phyloP scores from a whole-genome alignment of 1,140 invertebrate genomes.

The Tetramorium parvispinum region DNA sequence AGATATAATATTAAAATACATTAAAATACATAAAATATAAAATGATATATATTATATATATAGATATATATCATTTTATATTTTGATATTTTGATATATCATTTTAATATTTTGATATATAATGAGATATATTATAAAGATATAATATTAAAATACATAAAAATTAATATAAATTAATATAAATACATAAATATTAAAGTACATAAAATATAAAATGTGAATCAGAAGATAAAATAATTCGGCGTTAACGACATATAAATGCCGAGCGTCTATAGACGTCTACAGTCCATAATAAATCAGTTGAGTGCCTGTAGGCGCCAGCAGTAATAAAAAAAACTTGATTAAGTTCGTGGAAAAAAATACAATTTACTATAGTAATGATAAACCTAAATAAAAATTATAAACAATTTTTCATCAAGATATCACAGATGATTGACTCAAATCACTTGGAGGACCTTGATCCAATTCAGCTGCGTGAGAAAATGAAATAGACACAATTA shows the following conservation, averaged over 20 bases:
- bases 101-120: too few species aligned
- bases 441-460: neutral
- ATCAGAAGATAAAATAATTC: neutral
- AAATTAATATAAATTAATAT: too few species aligned
- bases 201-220: neutral
- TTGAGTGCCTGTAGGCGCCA: neutral
- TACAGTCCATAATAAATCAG: neutral
- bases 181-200: too few species aligned
- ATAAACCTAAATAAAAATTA: constrained; percentile 15
- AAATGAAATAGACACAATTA: neutral
- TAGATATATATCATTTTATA: too few species aligned
- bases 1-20: too few species aligned
- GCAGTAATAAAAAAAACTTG: neutral
- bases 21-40: too few species aligned
- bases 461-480: neutral
- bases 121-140: too few species aligned
- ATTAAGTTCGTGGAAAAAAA: neutral
- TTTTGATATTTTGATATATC: too few species aligned
- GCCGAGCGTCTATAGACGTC: neutral
- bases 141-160: neutral
- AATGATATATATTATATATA: too few species aligned
- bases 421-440: neutral
- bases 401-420: neutral
- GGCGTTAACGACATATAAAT: neutral
- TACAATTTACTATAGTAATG: neutral